Conservation (phyloP, 2,888 invertebrate species). For the Acanthopleura granulata region DNA sequence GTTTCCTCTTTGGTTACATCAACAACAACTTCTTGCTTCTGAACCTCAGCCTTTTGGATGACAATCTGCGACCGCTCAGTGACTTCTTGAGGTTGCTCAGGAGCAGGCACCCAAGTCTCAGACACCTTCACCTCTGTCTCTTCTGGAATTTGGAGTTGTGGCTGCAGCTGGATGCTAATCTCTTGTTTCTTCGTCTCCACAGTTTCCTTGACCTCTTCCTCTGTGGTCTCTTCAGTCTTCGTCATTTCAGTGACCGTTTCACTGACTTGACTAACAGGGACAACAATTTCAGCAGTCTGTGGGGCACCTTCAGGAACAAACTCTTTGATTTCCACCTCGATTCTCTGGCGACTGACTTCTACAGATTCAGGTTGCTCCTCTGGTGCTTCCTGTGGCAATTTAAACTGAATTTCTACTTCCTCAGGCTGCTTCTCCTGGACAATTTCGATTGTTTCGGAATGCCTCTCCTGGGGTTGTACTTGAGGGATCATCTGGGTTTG, state of each 20-base stretch:
- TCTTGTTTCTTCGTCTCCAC: conserved; percentile 20
- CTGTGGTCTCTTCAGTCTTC: conserved; percentile 31
- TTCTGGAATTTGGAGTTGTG: neutral
- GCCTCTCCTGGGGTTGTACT: conserved; percentile 37
- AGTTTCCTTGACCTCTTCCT: conserved; percentile 50
- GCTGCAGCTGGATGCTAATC: neutral
- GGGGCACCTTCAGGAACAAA: conserved; percentile 43
- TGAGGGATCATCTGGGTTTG: conserved; percentile 39
- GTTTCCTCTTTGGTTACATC: conserved; percentile 19
- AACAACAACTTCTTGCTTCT: neutral
- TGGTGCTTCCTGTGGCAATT: conserved; percentile 32
- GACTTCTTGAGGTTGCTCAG: neutral
- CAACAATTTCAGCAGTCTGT: conserved; percentile 43
- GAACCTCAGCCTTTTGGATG: neutral
- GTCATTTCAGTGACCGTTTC: conserved; percentile 37
- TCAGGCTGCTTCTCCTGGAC: conserved; percentile 40
- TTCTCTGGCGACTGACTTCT: conserved; percentile 51
- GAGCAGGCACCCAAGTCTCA: conserved; percentile 5
- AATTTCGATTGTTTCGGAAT: conserved; percentile 63
- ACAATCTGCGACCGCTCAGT: conserved; percentile 4
- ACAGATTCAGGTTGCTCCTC: conserved; percentile 47
- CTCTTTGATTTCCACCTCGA: conserved; percentile 60
- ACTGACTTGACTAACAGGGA: conserved; percentile 45
- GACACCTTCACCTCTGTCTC: conserved; percentile 18
- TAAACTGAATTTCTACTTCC: conserved; percentile 43